phyloP scores from a whole-genome alignment of 2,797 vertebrate species.

The Hipposideros larvatus region DNA sequence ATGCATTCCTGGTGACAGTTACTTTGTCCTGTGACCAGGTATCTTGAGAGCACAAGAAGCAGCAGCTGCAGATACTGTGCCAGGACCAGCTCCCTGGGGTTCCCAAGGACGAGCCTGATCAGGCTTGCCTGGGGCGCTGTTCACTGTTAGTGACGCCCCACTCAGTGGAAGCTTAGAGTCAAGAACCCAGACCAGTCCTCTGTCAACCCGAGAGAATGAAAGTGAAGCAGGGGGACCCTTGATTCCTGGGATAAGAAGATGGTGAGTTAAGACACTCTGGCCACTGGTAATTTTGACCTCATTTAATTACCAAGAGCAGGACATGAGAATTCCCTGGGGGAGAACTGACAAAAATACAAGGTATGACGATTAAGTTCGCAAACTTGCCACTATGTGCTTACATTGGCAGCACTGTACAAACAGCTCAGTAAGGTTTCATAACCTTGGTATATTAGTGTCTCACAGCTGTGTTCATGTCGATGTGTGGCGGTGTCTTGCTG shows the following conservation, averaged over 20 bases:
- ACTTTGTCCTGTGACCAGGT: not conserved
- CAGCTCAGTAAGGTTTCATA: no score
- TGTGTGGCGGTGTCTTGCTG: no score
- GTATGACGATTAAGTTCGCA: no score
- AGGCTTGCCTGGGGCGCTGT: not conserved
- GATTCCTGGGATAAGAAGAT: not conserved
- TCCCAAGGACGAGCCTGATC: not conserved
- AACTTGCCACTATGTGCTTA: no score
- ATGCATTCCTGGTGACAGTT: not conserved
- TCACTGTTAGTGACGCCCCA: not conserved
- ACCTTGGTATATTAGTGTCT: no score
- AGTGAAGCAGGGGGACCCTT: not conserved
- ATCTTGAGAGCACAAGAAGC: not conserved
- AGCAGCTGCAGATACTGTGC: not conserved
- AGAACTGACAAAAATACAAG: not conserved
- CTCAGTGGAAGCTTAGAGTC: not conserved
- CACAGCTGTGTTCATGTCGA: no score
- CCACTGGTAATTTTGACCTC: not conserved
- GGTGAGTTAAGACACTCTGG: not conserved
- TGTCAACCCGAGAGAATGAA: not conserved
- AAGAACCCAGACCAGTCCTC: not conserved
- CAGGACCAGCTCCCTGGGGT: not conserved
- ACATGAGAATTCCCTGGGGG: not conserved
- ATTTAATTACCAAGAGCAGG: slow-evolving; percentile 25
- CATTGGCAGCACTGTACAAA: no score